phyloP scores from a whole-genome alignment of 2,113 vertebrate species.

The Grantiella picta region DNA sequence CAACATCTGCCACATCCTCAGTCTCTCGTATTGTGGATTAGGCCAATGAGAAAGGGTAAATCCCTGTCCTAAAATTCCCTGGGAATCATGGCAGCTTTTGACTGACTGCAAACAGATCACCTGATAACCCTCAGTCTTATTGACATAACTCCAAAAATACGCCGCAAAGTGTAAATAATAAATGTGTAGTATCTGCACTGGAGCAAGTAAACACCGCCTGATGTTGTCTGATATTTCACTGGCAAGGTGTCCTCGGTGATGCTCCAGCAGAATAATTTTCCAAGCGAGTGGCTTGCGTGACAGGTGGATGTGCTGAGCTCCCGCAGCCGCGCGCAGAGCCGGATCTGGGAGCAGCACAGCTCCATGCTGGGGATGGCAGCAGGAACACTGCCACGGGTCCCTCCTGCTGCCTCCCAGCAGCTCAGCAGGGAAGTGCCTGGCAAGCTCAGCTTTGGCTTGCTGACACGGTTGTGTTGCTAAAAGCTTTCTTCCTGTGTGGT shows the following conservation, averaged over 20 bases:
- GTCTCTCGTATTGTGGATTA: not conserved
- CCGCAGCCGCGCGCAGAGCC: not conserved
- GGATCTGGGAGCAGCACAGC: not conserved
- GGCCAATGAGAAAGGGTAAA: not conserved
- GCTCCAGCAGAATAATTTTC: slow-evolving; percentile 67
- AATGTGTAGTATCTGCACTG: slow-evolving; percentile 60
- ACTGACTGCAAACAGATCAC: slow-evolving; percentile 50
- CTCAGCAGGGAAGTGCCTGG: not conserved
- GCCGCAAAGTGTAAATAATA: slow-evolving; percentile 52
- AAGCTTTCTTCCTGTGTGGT: not conserved
- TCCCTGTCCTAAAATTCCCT: not conserved
- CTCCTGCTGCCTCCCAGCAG: not conserved
- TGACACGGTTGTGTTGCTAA: not conserved
- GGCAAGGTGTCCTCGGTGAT: slow-evolving; percentile 57
- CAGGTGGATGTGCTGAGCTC: slow-evolving; percentile 55
- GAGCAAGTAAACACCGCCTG: slow-evolving; percentile 53
- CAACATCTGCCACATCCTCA: not conserved
- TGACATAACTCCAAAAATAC: slow-evolving; percentile 45
- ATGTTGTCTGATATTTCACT: slow-evolving; percentile 64
- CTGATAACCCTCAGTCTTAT: slow-evolving; percentile 50
- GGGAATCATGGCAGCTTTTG: not conserved
- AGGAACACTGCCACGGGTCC: rapidly evolving
- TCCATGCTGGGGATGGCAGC: not conserved
- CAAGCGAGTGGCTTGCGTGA: slow-evolving; percentile 34
- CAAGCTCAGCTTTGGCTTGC: not conserved